Evolutionary conservation across 2,888 invertebrate species (phyloP), one percentile per base, ranked within the genome.

Genomic region (Orthosia gothica): DNA sequence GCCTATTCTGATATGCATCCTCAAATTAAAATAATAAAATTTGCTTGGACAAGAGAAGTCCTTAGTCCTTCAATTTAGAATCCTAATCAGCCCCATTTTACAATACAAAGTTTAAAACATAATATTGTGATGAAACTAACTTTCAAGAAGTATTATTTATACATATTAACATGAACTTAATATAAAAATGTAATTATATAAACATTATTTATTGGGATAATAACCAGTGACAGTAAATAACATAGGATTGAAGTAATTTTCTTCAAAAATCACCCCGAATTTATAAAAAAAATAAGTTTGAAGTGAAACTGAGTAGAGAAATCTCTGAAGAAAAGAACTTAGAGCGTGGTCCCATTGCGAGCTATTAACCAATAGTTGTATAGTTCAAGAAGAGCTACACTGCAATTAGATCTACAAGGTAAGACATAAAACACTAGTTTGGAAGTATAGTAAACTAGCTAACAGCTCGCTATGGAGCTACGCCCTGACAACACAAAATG

Each of bases 131-230:
- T 54, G 40, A 61, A 64, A 47, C 40, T 13, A 26, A 68, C n/a
- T 59, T 45, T 32, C 47, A 57, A 15, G 7, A 75, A 40, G 16
- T 45, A 75, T 49, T 76, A 20, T 64, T 59, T 54, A 77, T 54
- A 77, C 59, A 76, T 49, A 71, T 74, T 40, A 63, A 70, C 32
- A 79, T 62, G 47, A 79, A 73, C 50, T 72, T 79, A 79, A 75
- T 81, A 64, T 47, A 2, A 62, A 59, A 74, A 59, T 50, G 13
- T 62, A 80, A 63, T 63, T 23, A 67, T 49, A 23, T 54, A 62
- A 64, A 81, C 67, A 55, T 45, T 72, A 49, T 79, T 83, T 61
- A 68, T 68, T 26, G 62, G 16, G 23, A 63, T 58, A 74, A 47
- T 75, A 64, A 81, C 18, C 47, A 74, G 62, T 66, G 50, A 79